phyloP scores from a whole-genome alignment of 2,888 invertebrate species.

The Incurvaria masculella region DNA sequence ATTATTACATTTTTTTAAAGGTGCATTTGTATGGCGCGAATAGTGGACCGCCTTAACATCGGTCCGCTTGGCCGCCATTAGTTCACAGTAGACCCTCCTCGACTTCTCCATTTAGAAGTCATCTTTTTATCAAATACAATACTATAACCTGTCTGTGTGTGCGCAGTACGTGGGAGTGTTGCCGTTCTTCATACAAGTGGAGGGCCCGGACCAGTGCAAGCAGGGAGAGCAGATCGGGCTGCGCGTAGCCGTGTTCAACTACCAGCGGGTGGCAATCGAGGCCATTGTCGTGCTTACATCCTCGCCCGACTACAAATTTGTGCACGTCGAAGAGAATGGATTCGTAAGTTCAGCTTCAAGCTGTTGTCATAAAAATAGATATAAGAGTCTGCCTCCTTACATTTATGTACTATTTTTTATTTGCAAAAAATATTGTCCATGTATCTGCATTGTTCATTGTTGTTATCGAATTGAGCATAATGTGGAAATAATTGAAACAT shows the following conservation, averaged over 20 bases:
- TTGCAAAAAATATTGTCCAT: too few relatives aligned
- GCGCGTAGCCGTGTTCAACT: slow-evolving; percentile 91
- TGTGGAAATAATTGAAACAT: too few relatives aligned
- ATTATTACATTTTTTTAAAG: too few relatives aligned
- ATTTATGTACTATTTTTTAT: too few relatives aligned
- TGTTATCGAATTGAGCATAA: too few relatives aligned
- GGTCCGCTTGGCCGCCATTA: slow-evolving; percentile 76
- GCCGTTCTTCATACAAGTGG: slow-evolving; percentile 93
- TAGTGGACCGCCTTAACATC: slow-evolving; percentile 77
- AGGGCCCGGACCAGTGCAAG: slow-evolving; percentile 78
- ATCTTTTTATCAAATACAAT: too few relatives aligned
- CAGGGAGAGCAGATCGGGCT: slow-evolving; percentile 95
- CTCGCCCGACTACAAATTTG: slow-evolving; percentile 85
- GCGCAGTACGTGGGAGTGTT: slow-evolving; percentile 79
- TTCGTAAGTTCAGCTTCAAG: too few relatives aligned
- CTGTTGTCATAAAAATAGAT: too few relatives aligned
- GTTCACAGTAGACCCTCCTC: slow-evolving; percentile 71
- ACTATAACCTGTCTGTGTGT: slow-evolving; percentile 14
- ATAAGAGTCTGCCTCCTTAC: too few relatives aligned
- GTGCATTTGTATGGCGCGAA: too few relatives aligned
- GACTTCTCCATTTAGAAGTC: too few relatives aligned
- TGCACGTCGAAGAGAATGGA: slow-evolving; percentile 87
- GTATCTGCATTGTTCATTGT: too few relatives aligned
- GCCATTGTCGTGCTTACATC: slow-evolving; percentile 83
- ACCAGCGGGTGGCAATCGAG: slow-evolving; percentile 80